Evolutionary conservation across 2,888 invertebrate species (phyloP).

Genomic region (Lumbricus terrestris): DNA sequence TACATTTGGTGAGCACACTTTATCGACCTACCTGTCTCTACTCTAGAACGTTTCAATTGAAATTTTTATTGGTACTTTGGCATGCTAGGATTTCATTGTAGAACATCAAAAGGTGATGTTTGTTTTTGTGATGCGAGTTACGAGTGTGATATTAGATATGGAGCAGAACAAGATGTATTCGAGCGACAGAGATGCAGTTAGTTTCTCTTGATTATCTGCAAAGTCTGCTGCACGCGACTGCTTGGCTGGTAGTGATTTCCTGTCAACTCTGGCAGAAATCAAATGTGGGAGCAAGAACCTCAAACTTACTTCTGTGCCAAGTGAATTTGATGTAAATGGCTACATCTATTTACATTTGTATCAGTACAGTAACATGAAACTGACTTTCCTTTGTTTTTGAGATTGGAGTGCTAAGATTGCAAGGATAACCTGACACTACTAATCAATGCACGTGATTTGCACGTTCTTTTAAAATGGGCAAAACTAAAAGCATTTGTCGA

Average conservation of each 20-base stretch:
- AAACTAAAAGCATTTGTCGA: background rate
- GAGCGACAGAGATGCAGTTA: background rate
- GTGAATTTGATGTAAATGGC: background rate
- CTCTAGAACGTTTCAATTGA: background rate
- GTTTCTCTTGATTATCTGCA: background rate
- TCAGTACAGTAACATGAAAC: background rate
- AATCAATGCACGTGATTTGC: background rate
- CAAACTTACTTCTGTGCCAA: too few relatives aligned
- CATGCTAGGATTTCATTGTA: background rate
- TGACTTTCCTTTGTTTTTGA: background rate
- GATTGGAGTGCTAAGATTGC: background rate
- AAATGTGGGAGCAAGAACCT: background rate
- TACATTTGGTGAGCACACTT: background rate
- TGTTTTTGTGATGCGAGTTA: background rate
- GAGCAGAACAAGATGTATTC: background rate
- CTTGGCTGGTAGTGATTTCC: background rate
- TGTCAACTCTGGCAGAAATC: background rate
- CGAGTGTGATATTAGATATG: background rate
- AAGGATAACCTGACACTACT: background rate
- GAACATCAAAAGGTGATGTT: background rate
- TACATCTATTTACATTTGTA: too few relatives aligned
- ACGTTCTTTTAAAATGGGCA: background rate
- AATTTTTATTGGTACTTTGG: background rate
- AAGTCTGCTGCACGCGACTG: background rate
- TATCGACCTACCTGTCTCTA: background rate